Evolutionary conservation across 2,888 invertebrate species (phyloP).

Genomic region (Strigamia maritima): DNA sequence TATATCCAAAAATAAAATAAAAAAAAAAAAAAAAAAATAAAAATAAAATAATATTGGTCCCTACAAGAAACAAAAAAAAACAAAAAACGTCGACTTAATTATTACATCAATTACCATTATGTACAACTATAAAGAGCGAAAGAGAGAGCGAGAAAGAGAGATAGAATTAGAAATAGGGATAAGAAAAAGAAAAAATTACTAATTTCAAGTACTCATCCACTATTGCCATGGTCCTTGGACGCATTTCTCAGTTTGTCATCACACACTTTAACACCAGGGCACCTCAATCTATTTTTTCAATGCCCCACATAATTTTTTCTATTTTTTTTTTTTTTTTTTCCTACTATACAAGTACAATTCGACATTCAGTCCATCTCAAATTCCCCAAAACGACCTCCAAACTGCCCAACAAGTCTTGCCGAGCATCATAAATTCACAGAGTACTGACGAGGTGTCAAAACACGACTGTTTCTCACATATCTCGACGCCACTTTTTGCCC

Average conservation of each 20-base stretch:
- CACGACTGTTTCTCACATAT: not conserved
- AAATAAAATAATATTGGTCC: not conserved
- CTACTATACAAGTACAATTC: not conserved
- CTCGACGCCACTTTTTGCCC: not conserved
- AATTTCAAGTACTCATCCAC: constrained; percentile 20
- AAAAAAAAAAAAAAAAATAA: not conserved
- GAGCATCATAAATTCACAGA: not conserved
- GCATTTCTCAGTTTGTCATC: constrained; percentile 23
- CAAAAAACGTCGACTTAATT: not conserved
- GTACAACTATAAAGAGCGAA: not conserved
- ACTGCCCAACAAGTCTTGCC: not conserved
- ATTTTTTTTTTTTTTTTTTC: not conserved
- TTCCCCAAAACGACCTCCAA: not conserved
- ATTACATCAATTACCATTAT: constrained; percentile 11
- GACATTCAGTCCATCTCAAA: not conserved
- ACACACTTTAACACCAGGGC: constrained; percentile 6
- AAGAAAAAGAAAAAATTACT: constrained; percentile 14
- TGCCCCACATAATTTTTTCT: not conserved
- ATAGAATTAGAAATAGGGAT: not conserved
- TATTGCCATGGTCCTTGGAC: not conserved
- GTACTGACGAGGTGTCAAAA: not conserved
- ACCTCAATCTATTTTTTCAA: not conserved
- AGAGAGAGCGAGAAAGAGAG: not conserved
- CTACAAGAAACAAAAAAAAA: not conserved
- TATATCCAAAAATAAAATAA: not conserved